A percentile compares a stretch with the other conserved stretches of the same genome.
phyloP scores from a whole-genome alignment of 2,797 vertebrate species.

The Scarus forsteni region DNA sequence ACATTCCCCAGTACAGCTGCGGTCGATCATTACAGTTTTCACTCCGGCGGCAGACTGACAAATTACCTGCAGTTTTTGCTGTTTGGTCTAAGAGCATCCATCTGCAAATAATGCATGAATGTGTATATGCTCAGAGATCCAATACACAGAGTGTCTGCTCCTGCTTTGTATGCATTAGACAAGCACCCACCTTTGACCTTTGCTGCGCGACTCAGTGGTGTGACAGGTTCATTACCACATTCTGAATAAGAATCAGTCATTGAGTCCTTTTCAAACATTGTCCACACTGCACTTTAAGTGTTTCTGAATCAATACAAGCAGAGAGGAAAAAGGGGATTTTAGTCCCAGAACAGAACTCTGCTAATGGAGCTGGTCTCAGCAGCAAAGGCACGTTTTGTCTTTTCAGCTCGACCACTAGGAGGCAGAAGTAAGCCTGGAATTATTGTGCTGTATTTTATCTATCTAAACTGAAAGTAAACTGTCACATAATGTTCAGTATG shows the following conservation, averaged over 20 bases:
- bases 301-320: constrained; percentile 64
- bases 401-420: constrained; percentile 61
- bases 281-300: constrained; percentile 35
- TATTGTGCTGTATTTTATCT: constrained; percentile 11
- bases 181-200: constrained; percentile 55
- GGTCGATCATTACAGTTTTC: constrained; percentile 73
- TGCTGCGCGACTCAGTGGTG: constrained; percentile 16
- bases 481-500: too few species aligned
- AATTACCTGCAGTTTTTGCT: constrained; percentile 60
- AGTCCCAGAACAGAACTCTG: constrained; percentile 23
- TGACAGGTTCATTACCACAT: constrained; percentile 65
- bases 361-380: constrained; percentile 21
- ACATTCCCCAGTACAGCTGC: constrained; percentile 66
- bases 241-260: constrained; percentile 64
- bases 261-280: constrained; percentile 35
- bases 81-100: constrained; percentile 56
- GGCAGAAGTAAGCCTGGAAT: constrained; percentile 82
- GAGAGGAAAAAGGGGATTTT: constrained; percentile 37
- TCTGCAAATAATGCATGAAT: constrained; percentile 34
- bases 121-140: constrained; percentile 28
- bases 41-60: constrained; percentile 57
- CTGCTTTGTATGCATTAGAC: constrained; percentile 52
- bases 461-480: neutral
- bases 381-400: constrained; percentile 6
- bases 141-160: neutral